A percentile compares a stretch with the other conserved stretches of the same genome.
phyloP scores from a whole-genome alignment of 2,797 vertebrate genomes.

The Gastrophryne carolinensis region DNA sequence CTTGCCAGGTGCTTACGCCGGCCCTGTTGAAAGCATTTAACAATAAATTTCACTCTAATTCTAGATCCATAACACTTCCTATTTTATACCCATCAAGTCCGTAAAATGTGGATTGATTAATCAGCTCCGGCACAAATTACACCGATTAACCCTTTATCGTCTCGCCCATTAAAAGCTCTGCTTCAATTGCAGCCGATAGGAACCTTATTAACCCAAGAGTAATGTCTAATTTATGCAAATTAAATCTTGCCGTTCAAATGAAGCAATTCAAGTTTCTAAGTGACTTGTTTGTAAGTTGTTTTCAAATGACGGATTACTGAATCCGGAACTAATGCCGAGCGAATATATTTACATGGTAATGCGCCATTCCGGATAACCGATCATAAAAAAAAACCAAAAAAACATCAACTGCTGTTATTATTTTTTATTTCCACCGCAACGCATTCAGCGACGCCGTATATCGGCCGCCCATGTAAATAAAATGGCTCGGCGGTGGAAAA shows the following conservation, averaged over 20 bases:
- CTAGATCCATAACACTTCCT: neutral
- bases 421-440: neutral
- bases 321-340: conserved; percentile 3
- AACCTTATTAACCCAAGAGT: conserved; percentile 39
- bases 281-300: conserved; percentile 36
- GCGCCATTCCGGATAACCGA: neutral
- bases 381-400: too few species aligned
- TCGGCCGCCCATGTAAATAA: too few species aligned
- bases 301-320: conserved; percentile 26
- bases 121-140: neutral
- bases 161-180: neutral
- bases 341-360: conserved; percentile 28
- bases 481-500: too few species aligned
- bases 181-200: neutral
- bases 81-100: neutral
- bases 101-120: conserved; percentile 10
- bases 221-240: conserved; percentile 44
- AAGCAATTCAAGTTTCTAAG: conserved; percentile 44
- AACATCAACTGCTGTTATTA: neutral
- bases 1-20: too few species aligned
- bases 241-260: conserved; percentile 23
- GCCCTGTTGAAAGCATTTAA: neutral
- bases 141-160: neutral
- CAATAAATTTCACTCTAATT: neutral
- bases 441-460: neutral